Conservation (phyloP, 2,888 invertebrate species). For the Orthosia gracilis region DNA sequence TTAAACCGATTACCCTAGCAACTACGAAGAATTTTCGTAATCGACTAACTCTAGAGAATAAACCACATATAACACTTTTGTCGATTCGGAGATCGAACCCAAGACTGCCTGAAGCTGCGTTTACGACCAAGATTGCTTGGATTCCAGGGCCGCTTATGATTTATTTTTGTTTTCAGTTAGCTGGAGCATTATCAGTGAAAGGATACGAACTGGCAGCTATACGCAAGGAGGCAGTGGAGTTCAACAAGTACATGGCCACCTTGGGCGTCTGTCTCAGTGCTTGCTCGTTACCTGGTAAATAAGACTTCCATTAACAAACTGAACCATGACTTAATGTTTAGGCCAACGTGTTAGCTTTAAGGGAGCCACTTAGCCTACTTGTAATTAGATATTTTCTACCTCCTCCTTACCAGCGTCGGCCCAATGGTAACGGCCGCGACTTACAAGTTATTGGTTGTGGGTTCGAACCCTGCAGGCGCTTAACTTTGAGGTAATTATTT, state of each 20-base stretch:
- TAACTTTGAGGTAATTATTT: too few relatives aligned
- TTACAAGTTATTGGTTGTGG: too few relatives aligned
- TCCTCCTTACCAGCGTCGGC: too few relatives aligned
- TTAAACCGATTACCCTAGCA: too few relatives aligned
- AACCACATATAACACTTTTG: too few relatives aligned
- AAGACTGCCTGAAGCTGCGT: too few relatives aligned
- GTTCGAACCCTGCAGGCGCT: too few relatives aligned
- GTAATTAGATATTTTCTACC: background rate
- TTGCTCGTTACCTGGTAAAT: constrained; percentile 93
- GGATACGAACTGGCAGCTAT: constrained; percentile 92
- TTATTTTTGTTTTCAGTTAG: constrained; percentile 86
- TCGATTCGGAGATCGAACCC: background rate
- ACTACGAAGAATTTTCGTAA: too few relatives aligned
- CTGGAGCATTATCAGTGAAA: constrained; percentile 94
- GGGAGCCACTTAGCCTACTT: background rate
- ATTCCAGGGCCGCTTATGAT: too few relatives aligned
- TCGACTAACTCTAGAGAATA: too few relatives aligned
- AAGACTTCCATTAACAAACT: background rate
- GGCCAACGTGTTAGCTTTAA: background rate
- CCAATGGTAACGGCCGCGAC: too few relatives aligned
- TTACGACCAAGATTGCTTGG: background rate
- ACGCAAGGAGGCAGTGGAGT: constrained; percentile 82
- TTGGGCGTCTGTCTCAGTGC: constrained; percentile 93
- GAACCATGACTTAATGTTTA: background rate
- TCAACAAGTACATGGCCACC: constrained; percentile 92